Conservation (phyloP, 2,888 invertebrate species). For the Bedellia somnulentella region DNA sequence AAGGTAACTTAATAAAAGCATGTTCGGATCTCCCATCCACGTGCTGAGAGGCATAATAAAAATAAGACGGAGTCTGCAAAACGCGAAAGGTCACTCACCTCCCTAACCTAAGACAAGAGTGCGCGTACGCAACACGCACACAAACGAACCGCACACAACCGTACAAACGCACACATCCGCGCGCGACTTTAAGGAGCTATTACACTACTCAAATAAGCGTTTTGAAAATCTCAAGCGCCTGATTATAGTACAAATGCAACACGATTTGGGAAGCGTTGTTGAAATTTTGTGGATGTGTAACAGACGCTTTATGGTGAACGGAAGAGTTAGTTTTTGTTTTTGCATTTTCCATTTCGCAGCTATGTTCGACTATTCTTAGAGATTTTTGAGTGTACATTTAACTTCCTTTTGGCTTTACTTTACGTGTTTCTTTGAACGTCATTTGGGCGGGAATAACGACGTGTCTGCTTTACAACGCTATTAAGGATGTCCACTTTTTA, state of each 20-base stretch:
- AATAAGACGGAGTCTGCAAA: conserved; percentile 51
- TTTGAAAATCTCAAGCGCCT: too few relatives aligned
- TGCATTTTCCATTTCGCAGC: too few relatives aligned
- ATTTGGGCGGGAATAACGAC: too few relatives aligned
- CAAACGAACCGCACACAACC: conserved; percentile 15
- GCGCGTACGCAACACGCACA: conserved; percentile 38
- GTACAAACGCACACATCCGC: conserved; percentile 14
- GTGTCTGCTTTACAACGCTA: too few relatives aligned
- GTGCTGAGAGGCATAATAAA: conserved; percentile 49
- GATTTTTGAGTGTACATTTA: conserved; percentile 1
- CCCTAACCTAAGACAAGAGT: conserved; percentile 61
- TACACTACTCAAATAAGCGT: too few relatives aligned
- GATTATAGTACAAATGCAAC: too few relatives aligned
- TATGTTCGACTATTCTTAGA: conserved; percentile 20
- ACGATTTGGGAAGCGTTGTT: too few relatives aligned
- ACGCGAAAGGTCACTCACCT: conserved; percentile 55
- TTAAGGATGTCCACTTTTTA: too few relatives aligned
- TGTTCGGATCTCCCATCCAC: conserved; percentile 34
- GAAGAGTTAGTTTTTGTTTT: conserved; percentile 59
- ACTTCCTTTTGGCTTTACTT: too few relatives aligned
- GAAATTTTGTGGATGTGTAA: conserved; percentile 43
- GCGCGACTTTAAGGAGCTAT: too few relatives aligned
- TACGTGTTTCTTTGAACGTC: too few relatives aligned
- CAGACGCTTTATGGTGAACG: conserved; percentile 58
- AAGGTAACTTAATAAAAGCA: conserved; percentile 42